phyloP scores from a whole-genome alignment of 1,140 invertebrate species.

The Trichoplusia ni region DNA sequence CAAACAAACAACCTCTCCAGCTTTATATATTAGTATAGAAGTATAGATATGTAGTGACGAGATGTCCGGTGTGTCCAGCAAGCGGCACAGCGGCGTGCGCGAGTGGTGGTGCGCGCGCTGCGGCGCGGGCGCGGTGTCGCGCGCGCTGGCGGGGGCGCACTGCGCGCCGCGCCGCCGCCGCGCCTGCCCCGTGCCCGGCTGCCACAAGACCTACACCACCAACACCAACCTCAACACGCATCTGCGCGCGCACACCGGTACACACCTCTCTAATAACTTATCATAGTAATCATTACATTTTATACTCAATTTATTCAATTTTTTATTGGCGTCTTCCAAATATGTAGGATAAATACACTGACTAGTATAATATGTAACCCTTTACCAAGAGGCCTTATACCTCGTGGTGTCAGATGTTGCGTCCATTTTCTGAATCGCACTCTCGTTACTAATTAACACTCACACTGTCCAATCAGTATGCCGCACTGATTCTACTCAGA shows the following conservation, averaged over 20 bases:
- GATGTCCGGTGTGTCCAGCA: background rate
- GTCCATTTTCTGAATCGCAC: too few relatives aligned
- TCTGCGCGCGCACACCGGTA: constrained; percentile 47
- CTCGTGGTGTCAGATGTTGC: too few relatives aligned
- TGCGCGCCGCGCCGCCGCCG: constrained; percentile 28
- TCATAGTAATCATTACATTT: background rate
- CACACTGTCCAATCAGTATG: too few relatives aligned
- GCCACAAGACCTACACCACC: constrained; percentile 46
- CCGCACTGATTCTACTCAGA: too few relatives aligned
- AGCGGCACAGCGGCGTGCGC: background rate
- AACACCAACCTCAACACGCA: constrained; percentile 46
- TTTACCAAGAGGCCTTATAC: too few relatives aligned
- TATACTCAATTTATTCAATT: too few relatives aligned
- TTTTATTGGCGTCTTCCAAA: too few relatives aligned
- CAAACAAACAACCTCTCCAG: background rate
- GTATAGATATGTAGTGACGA: too few relatives aligned
- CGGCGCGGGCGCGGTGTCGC: constrained; percentile 28
- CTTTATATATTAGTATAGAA: too few relatives aligned
- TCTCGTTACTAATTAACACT: too few relatives aligned
- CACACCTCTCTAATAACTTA: background rate
- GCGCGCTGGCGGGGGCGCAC: constrained; percentile 37
- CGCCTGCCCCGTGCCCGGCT: constrained; percentile 37
- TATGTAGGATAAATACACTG: too few relatives aligned
- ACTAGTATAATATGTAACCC: too few relatives aligned
- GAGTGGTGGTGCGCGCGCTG: constrained; percentile 4